Percentiles rank a stretch among this genome's conserved stretches.
These are phyloP conservation scores for Yponomeuta plumbellus DNA, from an alignment of 2,888 invertebrate species.

Conservation along the genomic window DNA sequence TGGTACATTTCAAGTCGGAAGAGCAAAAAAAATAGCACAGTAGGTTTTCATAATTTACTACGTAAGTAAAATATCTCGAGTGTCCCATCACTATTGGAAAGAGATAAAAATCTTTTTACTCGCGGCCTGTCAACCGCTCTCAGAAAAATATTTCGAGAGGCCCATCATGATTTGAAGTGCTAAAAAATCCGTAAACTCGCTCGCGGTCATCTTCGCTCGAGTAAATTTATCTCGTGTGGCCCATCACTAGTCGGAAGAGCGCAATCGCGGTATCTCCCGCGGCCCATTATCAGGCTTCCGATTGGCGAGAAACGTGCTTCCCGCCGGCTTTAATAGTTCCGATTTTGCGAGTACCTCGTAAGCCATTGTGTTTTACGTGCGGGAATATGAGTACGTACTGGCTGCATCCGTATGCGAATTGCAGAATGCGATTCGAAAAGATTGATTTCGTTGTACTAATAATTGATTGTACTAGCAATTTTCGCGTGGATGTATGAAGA, in stretches of 20 bases:
- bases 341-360: not conserved
- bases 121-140: too few species aligned
- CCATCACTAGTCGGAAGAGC: conserved; percentile 62
- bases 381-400: not conserved
- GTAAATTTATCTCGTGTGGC: conserved; percentile 33
- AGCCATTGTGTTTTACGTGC: not conserved
- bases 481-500: too few species aligned
- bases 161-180: too few species aligned
- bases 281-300: conserved; percentile 61
- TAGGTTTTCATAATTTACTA: conserved; percentile 27
- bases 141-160: too few species aligned
- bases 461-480: too few species aligned
- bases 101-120: conserved; percentile 18
- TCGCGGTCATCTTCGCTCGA: conserved; percentile 34
- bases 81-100: conserved; percentile 59
- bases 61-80: conserved; percentile 36
- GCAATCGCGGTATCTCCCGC: conserved; percentile 61
- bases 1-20: too few species aligned
- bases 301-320: conserved; percentile 60
- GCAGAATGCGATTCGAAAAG: not conserved
- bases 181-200: too few species aligned
- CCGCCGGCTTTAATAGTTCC: conserved; percentile 34
- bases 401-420: not conserved
- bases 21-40: too few species aligned
- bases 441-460: too few species aligned